Conservation (phyloP, 2,113 vertebrate species). For the Labrus mixtus region DNA sequence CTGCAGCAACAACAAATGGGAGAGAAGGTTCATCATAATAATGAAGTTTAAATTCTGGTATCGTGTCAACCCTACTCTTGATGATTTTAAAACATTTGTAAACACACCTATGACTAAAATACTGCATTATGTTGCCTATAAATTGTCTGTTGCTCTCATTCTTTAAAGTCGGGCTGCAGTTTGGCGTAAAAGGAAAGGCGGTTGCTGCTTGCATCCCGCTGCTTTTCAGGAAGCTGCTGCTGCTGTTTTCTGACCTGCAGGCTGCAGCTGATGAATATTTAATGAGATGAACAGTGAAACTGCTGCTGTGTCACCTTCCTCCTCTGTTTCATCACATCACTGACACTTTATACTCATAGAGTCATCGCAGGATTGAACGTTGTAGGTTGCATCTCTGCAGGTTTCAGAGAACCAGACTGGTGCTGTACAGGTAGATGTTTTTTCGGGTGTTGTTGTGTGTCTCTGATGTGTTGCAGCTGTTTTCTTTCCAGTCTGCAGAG, state of each 20-base stretch:
- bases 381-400: no score
- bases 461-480: background rate
- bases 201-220: background rate
- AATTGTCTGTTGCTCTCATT: no score
- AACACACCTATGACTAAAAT: no score
- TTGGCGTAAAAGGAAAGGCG: background rate
- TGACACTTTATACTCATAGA: background rate
- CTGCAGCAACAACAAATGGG: no score
- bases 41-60: no score
- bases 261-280: constrained; percentile 39
- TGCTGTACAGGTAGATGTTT: no score
- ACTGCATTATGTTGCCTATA: no score
- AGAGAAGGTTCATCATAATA: no score
- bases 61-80: no score
- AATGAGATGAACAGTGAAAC: background rate
- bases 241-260: constrained; percentile 24
- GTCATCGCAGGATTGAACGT: background rate
- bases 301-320: constrained; percentile 21
- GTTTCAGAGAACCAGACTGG: no score
- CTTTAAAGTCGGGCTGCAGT: background rate
- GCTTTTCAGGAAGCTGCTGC: constrained; percentile 33
- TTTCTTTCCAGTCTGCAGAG: background rate
- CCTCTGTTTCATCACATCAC: background rate
- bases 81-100: no score
- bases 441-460: background rate